A percentile compares a stretch with the other conserved stretches of the same genome.
Conservation (phyloP, 2,113 vertebrate species). For the Haplochromis vanheusdeni region DNA sequence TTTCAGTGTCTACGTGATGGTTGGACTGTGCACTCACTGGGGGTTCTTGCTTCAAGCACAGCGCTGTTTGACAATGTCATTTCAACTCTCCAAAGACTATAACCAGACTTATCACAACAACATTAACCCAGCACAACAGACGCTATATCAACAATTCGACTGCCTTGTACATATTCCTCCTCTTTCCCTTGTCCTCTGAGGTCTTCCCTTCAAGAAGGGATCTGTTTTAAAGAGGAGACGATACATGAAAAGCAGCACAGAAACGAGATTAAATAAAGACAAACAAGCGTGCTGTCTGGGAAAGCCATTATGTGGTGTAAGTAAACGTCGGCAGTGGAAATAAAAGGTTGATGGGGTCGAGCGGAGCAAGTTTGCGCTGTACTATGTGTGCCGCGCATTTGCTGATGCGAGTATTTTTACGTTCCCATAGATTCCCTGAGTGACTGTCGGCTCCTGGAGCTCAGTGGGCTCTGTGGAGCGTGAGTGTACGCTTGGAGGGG, state of each 20-base stretch:
- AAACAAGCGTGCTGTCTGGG: constrained; percentile 46
- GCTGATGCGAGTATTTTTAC: constrained; percentile 66
- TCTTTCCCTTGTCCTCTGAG: background rate
- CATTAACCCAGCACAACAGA: constrained; percentile 7
- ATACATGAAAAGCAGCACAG: background rate
- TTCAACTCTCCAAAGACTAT: constrained; percentile 18
- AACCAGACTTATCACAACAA: constrained; percentile 24
- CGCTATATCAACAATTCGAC: constrained; percentile 15
- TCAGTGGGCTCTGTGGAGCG: constrained; percentile 41
- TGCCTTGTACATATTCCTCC: background rate
- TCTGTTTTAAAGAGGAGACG: constrained; percentile 7
- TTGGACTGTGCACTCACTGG: background rate
- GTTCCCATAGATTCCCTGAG: constrained; percentile 56
- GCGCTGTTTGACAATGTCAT: constrained; percentile 10
- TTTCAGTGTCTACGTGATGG: background rate
- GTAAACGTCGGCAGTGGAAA: constrained; percentile 41
- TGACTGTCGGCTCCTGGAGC: constrained; percentile 50
- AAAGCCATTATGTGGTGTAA: constrained; percentile 53
- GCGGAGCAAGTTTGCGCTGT: background rate
- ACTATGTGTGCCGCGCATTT: constrained; percentile 21
- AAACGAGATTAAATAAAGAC: constrained; percentile 41
- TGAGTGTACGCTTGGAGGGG: constrained; percentile 39
- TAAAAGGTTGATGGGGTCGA: constrained; percentile 22
- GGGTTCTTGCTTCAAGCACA: background rate
- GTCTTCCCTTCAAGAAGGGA: constrained; percentile 17